These are phyloP conservation scores for Catagonus wagneri DNA, from an alignment of 2,113 vertebrate species.

Conservation along the genomic window DNA sequence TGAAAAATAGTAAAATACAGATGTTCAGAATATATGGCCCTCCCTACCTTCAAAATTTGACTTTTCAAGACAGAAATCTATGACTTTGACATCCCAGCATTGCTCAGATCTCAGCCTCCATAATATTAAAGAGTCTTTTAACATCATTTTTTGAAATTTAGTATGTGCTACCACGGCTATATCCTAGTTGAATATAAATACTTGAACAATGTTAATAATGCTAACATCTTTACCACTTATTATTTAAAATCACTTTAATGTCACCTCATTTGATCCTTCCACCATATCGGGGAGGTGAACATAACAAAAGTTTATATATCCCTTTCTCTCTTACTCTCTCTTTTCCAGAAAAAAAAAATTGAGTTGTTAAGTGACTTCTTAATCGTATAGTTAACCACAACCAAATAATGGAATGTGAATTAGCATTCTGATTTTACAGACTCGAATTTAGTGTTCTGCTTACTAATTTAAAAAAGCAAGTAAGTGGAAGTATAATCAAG, in stretches of 20 bases:
- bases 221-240: neutral
- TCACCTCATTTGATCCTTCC: neutral
- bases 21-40: neutral
- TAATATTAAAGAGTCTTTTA: neutral
- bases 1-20: neutral
- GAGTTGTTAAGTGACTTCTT: neutral
- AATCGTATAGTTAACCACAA: neutral
- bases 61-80: neutral
- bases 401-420: neutral
- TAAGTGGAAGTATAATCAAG: neutral
- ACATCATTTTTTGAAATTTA: neutral
- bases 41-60: neutral
- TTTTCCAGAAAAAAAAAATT: neutral
- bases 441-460: neutral
- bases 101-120: neutral
- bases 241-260: neutral
- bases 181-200: neutral
- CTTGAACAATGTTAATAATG: neutral
- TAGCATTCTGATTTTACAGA: conserved; percentile 12
- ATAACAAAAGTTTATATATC: neutral
- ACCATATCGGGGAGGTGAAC: neutral
- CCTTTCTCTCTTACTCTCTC: neutral
- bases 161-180: neutral
- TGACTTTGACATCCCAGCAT: neutral
- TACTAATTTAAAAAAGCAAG: neutral